A percentile compares a stretch with the other conserved stretches of the same genome.
phyloP scores from a whole-genome alignment of 2,797 vertebrate species.

The Phataginus tricuspis region DNA sequence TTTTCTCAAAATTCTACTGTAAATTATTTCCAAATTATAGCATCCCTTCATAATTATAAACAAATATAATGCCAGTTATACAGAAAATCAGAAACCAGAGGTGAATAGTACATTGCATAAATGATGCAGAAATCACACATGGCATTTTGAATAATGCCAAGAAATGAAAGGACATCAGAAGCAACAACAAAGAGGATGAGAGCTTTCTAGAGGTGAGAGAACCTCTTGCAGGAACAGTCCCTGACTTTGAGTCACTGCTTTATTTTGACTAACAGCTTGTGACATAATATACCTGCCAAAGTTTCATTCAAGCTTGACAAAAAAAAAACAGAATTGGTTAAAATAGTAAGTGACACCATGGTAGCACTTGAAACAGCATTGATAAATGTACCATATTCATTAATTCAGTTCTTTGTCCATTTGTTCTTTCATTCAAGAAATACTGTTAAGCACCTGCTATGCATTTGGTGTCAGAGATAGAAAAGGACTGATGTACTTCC shows the following conservation, averaged over 20 bases:
- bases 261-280: not conserved
- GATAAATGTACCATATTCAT: not conserved
- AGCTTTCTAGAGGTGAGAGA: not conserved
- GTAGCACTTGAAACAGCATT: not conserved
- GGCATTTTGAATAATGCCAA: constrained; percentile 3
- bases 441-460: not conserved
- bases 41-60: not conserved
- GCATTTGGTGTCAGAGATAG: not conserved
- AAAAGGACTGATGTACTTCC: not conserved
- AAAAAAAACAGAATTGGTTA: not conserved
- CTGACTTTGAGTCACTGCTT: not conserved
- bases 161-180: not conserved
- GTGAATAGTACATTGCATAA: too few relatives aligned
- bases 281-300: not conserved
- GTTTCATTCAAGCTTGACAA: not conserved
- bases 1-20: not conserved
- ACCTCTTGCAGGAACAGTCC: not conserved
- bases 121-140: not conserved
- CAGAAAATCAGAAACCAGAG: not conserved
- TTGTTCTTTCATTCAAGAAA: not conserved
- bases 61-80: not conserved
- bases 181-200: not conserved
- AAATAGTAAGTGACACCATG: not conserved
- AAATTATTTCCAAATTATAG: not conserved
- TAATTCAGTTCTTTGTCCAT: not conserved